Conservation (phyloP, 2,797 vertebrate genomes). For the Bovichtus variegatus region DNA sequence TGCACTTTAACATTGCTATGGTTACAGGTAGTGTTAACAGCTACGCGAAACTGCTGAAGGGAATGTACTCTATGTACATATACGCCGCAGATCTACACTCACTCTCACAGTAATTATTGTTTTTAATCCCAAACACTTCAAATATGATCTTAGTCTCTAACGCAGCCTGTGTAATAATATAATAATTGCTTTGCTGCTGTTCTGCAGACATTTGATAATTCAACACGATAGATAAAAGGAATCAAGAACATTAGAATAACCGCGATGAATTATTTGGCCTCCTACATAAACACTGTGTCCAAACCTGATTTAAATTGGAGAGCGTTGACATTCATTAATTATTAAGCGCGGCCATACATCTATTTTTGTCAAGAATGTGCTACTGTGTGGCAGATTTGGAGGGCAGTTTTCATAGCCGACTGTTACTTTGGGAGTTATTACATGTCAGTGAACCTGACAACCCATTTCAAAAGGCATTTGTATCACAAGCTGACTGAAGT, state of each 20-base stretch:
- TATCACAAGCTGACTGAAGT: constrained; percentile 43
- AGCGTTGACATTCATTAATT: constrained; percentile 49
- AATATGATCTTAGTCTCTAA: constrained; percentile 47
- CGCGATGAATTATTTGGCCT: constrained; percentile 42
- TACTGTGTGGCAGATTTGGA: constrained; percentile 50
- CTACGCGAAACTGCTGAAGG: constrained; percentile 10
- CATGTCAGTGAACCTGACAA: constrained; percentile 39
- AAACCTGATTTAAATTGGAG: constrained; percentile 34
- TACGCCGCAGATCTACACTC: too few relatives aligned
- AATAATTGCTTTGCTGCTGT: constrained; percentile 47
- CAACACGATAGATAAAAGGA: constrained; percentile 46
- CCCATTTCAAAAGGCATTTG: constrained; percentile 35
- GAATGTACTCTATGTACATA: constrained; percentile 18
- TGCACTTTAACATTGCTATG: constrained; percentile 43
- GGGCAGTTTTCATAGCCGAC: constrained; percentile 33
- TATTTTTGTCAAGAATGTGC: constrained; percentile 54
- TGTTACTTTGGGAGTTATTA: constrained; percentile 39
- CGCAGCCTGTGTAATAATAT: constrained; percentile 48
- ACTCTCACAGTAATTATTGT: constrained; percentile 62
- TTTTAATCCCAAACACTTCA: constrained; percentile 51
- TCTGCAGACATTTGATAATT: constrained; percentile 41
- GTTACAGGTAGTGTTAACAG: constrained; percentile 43
- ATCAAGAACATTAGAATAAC: constrained; percentile 23
- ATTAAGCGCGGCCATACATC: constrained; percentile 31
- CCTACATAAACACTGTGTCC: constrained; percentile 44